Conservation (phyloP, 2,888 invertebrate species). For the Pegoplata infirma region DNA sequence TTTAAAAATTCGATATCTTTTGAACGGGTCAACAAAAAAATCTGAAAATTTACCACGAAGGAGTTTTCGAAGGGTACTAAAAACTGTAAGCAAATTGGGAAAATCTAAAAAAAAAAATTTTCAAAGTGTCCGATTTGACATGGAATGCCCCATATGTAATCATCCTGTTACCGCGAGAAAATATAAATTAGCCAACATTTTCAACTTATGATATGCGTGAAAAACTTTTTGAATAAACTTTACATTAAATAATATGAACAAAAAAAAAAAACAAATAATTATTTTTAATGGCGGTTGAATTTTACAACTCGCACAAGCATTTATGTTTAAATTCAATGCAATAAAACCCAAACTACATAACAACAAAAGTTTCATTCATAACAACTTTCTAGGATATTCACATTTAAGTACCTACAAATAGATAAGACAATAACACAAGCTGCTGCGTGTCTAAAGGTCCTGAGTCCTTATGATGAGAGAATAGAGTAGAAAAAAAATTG, state of each 20-base stretch:
- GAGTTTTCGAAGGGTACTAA: no score
- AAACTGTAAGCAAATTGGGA: no score
- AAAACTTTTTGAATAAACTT: constrained; percentile 32
- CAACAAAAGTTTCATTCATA: background rate
- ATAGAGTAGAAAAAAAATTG: background rate
- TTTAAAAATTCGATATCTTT: no score
- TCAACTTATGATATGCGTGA: constrained; percentile 30
- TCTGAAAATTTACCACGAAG: no score
- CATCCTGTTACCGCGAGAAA: constrained; percentile 27
- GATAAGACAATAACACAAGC: constrained; percentile 1
- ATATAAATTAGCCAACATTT: constrained; percentile 33
- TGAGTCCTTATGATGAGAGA: constrained; percentile 12
- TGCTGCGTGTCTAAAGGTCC: background rate
- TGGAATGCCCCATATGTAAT: no score
- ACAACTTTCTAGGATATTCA: constrained; percentile 4
- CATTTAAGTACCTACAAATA: constrained; percentile 3
- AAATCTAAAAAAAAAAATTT: no score
- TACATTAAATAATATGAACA: no score
- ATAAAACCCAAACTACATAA: background rate
- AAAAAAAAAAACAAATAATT: background rate
- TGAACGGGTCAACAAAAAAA: no score
- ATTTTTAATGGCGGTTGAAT: constrained; percentile 3
- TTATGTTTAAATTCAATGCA: background rate
- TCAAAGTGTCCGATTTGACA: no score
- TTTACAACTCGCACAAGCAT: background rate